These are phyloP conservation scores for Cyprinus carpio DNA, from an alignment of 2,113 vertebrate species.

Conservation along the genomic window DNA sequence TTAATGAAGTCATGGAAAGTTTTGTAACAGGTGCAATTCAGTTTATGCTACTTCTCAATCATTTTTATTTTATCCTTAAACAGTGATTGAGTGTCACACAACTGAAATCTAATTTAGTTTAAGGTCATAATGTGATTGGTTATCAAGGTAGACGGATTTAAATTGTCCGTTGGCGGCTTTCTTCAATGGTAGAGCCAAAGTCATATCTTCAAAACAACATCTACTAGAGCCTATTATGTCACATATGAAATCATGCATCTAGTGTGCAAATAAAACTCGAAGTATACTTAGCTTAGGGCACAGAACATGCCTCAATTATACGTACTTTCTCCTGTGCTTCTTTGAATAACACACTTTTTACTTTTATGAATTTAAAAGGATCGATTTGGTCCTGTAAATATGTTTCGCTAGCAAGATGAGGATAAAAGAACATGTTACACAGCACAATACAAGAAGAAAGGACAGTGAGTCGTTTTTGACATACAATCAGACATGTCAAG, in stretches of 20 bases:
- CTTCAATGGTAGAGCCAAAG: too few relatives aligned
- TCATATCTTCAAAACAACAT: too few relatives aligned
- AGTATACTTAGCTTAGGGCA: neutral
- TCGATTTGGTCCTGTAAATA: neutral
- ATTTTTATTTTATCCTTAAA: too few relatives aligned
- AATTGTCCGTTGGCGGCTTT: too few relatives aligned
- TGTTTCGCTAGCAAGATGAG: conserved; percentile 19
- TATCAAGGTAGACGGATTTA: too few relatives aligned
- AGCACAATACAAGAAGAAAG: conserved; percentile 6
- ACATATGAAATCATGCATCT: neutral
- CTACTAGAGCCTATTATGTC: neutral
- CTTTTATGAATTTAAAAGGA: conserved; percentile 14
- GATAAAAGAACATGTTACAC: conserved; percentile 21
- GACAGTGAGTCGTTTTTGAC: neutral
- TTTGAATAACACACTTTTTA: neutral
- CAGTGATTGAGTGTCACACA: too few relatives aligned
- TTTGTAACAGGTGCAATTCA: too few relatives aligned
- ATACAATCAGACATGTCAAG: conserved; percentile 3
- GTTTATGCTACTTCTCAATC: too few relatives aligned
- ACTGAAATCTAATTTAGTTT: too few relatives aligned
- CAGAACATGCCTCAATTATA: neutral
- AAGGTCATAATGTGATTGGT: too few relatives aligned
- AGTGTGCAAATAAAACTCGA: neutral
- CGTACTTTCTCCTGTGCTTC: neutral
- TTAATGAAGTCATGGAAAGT: too few relatives aligned